Conservation (phyloP, 2,113 vertebrate species). For the Clarias macrocephalus region DNA sequence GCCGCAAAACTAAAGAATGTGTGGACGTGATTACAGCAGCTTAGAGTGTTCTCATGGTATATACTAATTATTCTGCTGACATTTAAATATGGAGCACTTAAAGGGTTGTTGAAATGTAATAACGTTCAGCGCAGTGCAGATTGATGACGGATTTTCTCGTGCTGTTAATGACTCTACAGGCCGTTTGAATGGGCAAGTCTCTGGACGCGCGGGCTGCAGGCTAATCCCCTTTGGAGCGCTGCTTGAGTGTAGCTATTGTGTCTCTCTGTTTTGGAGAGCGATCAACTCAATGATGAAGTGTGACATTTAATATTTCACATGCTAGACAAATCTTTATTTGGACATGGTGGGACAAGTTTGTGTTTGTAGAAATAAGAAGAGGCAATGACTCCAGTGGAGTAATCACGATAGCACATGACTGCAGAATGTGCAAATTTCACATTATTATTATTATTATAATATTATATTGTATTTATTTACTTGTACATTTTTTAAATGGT, state of each 20-base stretch:
- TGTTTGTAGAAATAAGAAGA: background rate
- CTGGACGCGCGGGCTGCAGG: conserved; percentile 10
- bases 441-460: background rate
- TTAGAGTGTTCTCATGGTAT: conserved; percentile 32
- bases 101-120: conserved; percentile 18
- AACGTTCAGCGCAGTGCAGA: conserved; percentile 23
- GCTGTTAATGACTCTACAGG: conserved; percentile 19
- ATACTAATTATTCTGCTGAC: conserved; percentile 30
- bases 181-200: conserved; percentile 13
- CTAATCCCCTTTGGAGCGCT: conserved; percentile 38
- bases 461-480: no score
- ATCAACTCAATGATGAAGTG: background rate
- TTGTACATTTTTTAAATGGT: background rate
- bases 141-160: conserved; percentile 23
- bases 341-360: background rate
- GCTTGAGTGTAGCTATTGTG: conserved; percentile 29
- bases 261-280: conserved; percentile 5
- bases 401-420: background rate
- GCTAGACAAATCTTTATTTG: background rate
- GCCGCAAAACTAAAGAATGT: conserved; percentile 28
- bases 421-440: background rate
- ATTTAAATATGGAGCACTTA: conserved; percentile 42
- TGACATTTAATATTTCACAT: background rate
- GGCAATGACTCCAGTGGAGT: background rate
- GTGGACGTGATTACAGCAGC: conserved; percentile 33